Base-by-base conservation (phyloP, 2,888 invertebrate genomes). In the Ecliptopera silaceata region DNA sequence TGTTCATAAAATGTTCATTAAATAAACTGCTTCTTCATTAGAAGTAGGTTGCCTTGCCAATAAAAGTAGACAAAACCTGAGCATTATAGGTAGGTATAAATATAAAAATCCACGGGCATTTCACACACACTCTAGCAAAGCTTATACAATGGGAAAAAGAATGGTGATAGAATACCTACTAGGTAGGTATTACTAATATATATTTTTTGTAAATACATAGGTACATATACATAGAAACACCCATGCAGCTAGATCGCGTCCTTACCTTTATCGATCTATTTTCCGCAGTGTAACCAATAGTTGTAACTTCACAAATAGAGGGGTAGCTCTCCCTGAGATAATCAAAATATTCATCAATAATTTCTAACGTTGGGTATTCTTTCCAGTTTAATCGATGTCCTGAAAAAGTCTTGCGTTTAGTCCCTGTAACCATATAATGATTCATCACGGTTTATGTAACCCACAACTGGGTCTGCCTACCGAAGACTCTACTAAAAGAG, bases 341-440 rank as follows among this genome's bases (percentile, higher is more conserved):
- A 18, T 68, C 52, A 15, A 71, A 67, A 57, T 71, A 82, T 53
- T 80, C 79, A 4, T 78, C 64, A 12, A 82, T 74, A 4, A 76
- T 59, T 44, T 64, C 53, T 32, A 72, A 47, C 8, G 72, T 65
- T n/a, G 79, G 80, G 45, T 69, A 82, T 13, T 66, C 61, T 0
- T 68, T 63, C 72, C 74, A 82, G 41, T 63, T 64, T 46, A 80
- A 60, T 29, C 79, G 67, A 61, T 80, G 78, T 42, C 81, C 81
- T 81, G 63, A 45, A 64, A 64, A 36, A 29, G 6, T 17, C 11
- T 3, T 22, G 17, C 12, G 17, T 15, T 45, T 39, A 17, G 1
- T 26, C 6, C 26, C 26, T 26, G 11, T 32, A 20, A 13, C 8
- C 20, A 12, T 34, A 12, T 3, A 34, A 12, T 13, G 5, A 31